Conservation (phyloP, 2,113 vertebrate genomes). For the Cryptomyrus ogoouensis region DNA sequence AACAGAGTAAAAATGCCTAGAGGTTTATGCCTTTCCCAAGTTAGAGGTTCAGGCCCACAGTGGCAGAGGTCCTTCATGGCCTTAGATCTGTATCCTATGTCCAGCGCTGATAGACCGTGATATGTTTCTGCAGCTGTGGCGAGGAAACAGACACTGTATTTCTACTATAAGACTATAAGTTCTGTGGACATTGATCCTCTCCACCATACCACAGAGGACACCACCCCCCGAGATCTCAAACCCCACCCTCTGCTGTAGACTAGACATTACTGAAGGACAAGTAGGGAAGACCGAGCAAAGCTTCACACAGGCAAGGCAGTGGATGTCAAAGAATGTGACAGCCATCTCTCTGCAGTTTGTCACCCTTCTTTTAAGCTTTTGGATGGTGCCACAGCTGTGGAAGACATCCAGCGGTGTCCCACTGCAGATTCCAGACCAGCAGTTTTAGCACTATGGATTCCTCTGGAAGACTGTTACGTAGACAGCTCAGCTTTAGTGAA, state of each 20-base stretch:
- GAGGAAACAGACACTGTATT: background rate
- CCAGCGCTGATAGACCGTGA: background rate
- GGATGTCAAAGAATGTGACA: background rate
- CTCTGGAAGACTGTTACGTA: background rate
- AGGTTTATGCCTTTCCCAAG: background rate
- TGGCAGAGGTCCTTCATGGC: background rate
- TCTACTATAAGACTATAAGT: background rate
- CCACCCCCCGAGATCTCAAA: background rate
- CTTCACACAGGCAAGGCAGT: background rate
- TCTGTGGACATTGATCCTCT: background rate
- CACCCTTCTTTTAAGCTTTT: background rate
- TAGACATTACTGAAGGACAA: background rate
- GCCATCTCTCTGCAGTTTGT: background rate
- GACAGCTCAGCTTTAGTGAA: background rate
- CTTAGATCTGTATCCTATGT: background rate
- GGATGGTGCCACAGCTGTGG: background rate
- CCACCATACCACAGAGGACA: background rate
- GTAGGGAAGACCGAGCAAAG: background rate
- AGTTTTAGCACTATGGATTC: background rate
- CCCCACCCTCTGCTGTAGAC: background rate
- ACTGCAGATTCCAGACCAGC: background rate
- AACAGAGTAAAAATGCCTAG: background rate
- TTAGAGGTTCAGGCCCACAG: background rate
- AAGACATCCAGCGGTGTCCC: background rate
- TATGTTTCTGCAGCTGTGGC: background rate